phyloP scores from a whole-genome alignment of 1,140 invertebrate species.

The Penaeus vannamei region DNA sequence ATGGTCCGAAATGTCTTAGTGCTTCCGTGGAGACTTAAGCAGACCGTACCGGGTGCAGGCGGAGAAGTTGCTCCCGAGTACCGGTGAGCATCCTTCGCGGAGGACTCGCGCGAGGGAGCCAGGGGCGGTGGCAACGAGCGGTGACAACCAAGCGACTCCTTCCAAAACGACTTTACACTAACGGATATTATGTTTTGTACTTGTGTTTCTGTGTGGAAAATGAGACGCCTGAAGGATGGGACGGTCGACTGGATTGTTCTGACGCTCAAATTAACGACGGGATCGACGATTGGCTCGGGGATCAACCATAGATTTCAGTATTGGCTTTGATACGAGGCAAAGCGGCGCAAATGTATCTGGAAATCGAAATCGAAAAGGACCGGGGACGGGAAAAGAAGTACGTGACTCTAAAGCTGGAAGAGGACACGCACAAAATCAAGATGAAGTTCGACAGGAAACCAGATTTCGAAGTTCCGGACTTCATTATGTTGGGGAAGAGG shows the following conservation, averaged over 20 bases:
- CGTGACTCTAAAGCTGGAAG: constrained; percentile 5
- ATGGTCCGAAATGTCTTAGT: background rate
- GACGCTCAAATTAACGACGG: background rate
- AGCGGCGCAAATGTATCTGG: constrained; percentile 20
- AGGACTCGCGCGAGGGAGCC: too few species aligned
- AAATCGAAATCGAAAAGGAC: constrained; percentile 20
- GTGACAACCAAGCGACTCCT: too few species aligned
- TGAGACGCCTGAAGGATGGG: background rate
- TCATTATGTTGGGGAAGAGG: background rate
- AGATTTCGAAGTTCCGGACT: constrained; percentile 9
- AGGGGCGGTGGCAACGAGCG: too few species aligned
- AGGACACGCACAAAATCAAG: constrained; percentile 12
- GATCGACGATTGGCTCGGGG: too few species aligned
- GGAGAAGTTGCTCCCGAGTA: too few species aligned
- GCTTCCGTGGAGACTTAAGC: constrained; percentile 3
- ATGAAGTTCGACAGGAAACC: constrained; percentile 27
- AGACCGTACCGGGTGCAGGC: background rate
- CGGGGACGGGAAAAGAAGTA: constrained; percentile 14
- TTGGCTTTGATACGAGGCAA: constrained; percentile 18
- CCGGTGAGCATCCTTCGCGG: too few species aligned
- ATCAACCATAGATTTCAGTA: constrained; percentile 6
- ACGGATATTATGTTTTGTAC: background rate
- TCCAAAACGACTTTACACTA: too few species aligned
- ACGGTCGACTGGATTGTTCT: constrained; percentile 6
- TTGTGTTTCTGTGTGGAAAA: background rate